Base-by-base conservation (phyloP, 2,888 invertebrate species). In the Punctoribates punctum region DNA sequence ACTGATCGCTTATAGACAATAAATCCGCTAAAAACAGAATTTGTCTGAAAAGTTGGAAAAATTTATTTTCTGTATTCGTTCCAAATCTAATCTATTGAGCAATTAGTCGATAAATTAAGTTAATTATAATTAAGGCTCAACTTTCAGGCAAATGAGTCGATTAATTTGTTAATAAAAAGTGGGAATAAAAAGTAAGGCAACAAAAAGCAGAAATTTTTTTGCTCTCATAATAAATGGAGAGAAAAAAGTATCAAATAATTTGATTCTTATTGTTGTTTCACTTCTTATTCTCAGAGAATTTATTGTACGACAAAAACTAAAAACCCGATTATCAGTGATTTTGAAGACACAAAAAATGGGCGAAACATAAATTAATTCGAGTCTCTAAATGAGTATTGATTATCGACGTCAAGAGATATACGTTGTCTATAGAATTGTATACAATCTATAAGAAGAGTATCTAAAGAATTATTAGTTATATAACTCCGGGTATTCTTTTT, bases 341-440 rank as follows among this genome's bases (percentile, higher is more conserved):
- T 17, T 20, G 20, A 20, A 51, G 51, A 13, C 11, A n/a, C 42
- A 42, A 42, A 42, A 13, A 42, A 42, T 42, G 9, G 13, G 42
- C 42, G 42, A 42, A 42, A 42, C 42, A 42, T 13, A 51, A 51
- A 51, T 51, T 51, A 51, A 51, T 51, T 51, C 51, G 9, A 3
- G 51, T n/a, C 34, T 9, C 51, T 51, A 51, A 51, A 51, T 51
- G 51, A 51, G 51, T 51, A 51, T 51, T 51, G 51, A 51, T 51
- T 51, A 51, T 13, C 11, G 51, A 20, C 51, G 1, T 51, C 51
- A 9, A 9, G 42, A 42, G 4, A 42, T 42, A 42, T 11, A 42
- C 42, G 9, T 9, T 42, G 13, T 8, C 42, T 13, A 42, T 42
- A 42, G 6, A n/a, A 42, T 42, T 42, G 11, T 42, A 42, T 42